Evolutionary conservation across 2,888 invertebrate genomes (phyloP).

Genomic region (Drosophila antonietae): DNA sequence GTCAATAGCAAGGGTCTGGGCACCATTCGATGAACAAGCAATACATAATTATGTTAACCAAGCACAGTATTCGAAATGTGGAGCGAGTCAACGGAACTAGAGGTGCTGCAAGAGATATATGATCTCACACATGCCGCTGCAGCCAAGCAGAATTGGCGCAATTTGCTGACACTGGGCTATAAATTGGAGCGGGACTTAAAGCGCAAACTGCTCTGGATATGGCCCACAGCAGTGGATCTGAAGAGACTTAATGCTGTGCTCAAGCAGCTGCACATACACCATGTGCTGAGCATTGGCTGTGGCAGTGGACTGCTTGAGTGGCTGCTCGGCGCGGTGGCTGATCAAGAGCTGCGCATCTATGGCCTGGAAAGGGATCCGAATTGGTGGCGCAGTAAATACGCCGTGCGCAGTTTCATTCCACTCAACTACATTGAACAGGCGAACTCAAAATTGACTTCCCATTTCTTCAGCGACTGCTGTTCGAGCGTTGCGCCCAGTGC

Average conservation of each 20-base stretch:
- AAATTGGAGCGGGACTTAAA: conserved; percentile 73
- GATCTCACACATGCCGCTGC: conserved; percentile 52
- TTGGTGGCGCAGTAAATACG: conserved; percentile 93
- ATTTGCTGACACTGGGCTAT: conserved; percentile 82
- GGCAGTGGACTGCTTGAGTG: conserved; percentile 93
- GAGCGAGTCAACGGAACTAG: conserved; percentile 54
- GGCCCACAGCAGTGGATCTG: conserved; percentile 89
- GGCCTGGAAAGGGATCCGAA: conserved; percentile 91
- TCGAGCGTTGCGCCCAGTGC: conserved; percentile 83
- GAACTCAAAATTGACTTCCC: conserved; percentile 34
- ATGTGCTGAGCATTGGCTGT: conserved; percentile 90
- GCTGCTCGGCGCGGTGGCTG: conserved; percentile 88
- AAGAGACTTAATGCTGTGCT: conserved; percentile 86
- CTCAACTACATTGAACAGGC: conserved; percentile 86
- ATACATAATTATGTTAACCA: conserved; percentile 20
- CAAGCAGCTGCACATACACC: conserved; percentile 84
- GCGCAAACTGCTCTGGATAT: conserved; percentile 89
- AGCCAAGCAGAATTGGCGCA: conserved; percentile 84
- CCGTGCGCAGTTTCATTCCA: conserved; percentile 89
- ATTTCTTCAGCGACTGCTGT: conserved; percentile 85
- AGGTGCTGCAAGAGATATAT: conserved; percentile 56
- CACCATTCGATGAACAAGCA: not conserved
- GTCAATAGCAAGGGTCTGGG: conserved; percentile 59
- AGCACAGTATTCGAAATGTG: conserved; percentile 62
- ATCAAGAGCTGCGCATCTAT: conserved; percentile 58